phyloP scores from a whole-genome alignment of 1,140 invertebrate species.

The Lasioglossum albipes region DNA sequence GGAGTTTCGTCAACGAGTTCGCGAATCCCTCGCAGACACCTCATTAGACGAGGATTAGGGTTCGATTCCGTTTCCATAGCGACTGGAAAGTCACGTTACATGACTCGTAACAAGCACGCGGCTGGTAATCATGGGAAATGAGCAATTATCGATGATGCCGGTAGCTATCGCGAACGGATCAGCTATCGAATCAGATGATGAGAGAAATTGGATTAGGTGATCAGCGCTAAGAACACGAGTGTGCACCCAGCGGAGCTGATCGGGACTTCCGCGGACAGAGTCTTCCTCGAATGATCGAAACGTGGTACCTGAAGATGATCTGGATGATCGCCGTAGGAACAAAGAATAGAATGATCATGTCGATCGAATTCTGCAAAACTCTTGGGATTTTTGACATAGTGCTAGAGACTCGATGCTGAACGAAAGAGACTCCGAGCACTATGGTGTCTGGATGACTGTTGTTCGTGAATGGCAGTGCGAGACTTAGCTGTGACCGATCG shows the following conservation, averaged over 20 bases:
- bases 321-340: too few relatives aligned
- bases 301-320: too few relatives aligned
- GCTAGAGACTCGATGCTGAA: too few relatives aligned
- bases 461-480: background rate
- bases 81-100: constrained; percentile 22
- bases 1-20: constrained; percentile 1
- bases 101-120: background rate
- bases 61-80: background rate
- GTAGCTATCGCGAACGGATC: background rate
- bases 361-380: too few relatives aligned
- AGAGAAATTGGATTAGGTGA: background rate
- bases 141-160: background rate
- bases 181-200: background rate
- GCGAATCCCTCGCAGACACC: background rate
- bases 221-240: background rate
- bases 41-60: constrained; percentile 15
- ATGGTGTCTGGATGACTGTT: background rate
- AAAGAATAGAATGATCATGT: too few relatives aligned
- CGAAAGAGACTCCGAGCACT: background rate
- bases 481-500: background rate
- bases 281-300: too few relatives aligned
- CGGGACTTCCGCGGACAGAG: too few relatives aligned
- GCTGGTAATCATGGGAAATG: constrained; percentile 15
- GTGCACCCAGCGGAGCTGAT: background rate
- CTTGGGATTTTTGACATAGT: too few relatives aligned